Percentiles rank a stretch among this genome's conserved stretches.
Conservation (phyloP, 2,797 vertebrate species). For the Phrynocephalus forsythii region DNA sequence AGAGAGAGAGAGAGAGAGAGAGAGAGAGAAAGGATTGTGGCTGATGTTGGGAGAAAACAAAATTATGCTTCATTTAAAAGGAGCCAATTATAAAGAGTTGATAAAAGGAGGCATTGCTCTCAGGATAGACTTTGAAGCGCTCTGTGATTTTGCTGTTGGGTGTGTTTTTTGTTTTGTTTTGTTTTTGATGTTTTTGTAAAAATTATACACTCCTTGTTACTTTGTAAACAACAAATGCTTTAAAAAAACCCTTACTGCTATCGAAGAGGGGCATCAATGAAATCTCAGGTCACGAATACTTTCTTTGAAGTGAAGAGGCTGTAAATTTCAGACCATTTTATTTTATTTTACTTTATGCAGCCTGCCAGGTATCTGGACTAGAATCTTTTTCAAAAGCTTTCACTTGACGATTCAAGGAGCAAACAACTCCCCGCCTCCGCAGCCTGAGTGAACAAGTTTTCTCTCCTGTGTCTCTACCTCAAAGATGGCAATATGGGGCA, state of each 20-base stretch:
- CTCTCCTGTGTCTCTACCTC: neutral
- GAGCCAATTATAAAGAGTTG: neutral
- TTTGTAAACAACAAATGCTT: constrained; percentile 30
- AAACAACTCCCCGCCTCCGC: neutral
- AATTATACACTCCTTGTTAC: constrained; percentile 24
- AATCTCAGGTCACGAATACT: constrained; percentile 46
- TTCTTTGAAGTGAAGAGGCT: constrained; percentile 55
- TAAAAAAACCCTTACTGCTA: constrained; percentile 22
- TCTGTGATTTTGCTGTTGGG: neutral
- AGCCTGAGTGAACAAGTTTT: neutral
- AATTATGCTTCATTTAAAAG: neutral
- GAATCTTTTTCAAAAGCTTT: constrained; percentile 59
- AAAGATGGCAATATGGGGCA: neutral
- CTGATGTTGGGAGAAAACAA: constrained; percentile 3
- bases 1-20: no score
- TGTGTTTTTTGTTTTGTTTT: no score
- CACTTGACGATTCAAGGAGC: constrained; percentile 47
- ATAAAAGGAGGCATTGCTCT: neutral
- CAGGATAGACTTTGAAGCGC: constrained; percentile 18
- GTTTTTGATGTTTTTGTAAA: neutral
- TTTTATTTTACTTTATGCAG: constrained; percentile 57
- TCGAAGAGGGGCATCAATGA: constrained; percentile 27
- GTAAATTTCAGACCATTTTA: constrained; percentile 52
- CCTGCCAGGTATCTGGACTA: constrained; percentile 46
- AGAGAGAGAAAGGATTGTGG: no score